These are phyloP conservation scores for Polyommatus icarus DNA, from an alignment of 2,888 invertebrate genomes.

Conservation along the genomic window DNA sequence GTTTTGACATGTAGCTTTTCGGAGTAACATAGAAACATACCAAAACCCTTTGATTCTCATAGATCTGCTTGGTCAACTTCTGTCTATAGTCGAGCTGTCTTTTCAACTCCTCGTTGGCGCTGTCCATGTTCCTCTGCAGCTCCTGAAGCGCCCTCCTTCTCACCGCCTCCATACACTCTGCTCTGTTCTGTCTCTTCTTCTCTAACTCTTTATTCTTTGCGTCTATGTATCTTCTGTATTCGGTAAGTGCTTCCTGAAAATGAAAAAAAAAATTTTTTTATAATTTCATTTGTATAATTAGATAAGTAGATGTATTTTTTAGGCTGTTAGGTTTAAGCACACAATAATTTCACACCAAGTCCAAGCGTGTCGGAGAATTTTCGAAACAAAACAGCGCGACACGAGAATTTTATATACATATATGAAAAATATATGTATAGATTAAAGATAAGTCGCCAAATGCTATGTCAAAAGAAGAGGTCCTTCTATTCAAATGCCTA, in stretches of 20 bases:
- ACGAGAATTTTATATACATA: too few relatives aligned
- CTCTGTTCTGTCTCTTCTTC: slow-evolving; percentile 50
- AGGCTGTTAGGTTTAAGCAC: too few relatives aligned
- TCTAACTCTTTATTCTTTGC: slow-evolving; percentile 51
- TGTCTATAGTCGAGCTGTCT: slow-evolving; percentile 63
- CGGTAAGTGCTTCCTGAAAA: slow-evolving; percentile 57
- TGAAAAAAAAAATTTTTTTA: not conserved
- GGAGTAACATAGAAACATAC: slow-evolving; percentile 43
- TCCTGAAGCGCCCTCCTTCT: slow-evolving; percentile 57
- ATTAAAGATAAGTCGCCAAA: too few relatives aligned
- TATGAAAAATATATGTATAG: too few relatives aligned
- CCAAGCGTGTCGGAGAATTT: too few relatives aligned
- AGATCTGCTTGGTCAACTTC: slow-evolving; percentile 57
- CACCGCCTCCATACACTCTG: slow-evolving; percentile 56
- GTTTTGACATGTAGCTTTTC: too few relatives aligned
- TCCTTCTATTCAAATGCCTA: too few relatives aligned
- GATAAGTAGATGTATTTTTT: too few relatives aligned
- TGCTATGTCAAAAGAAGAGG: too few relatives aligned
- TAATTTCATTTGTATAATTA: too few relatives aligned
- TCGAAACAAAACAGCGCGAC: too few relatives aligned
- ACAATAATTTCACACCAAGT: too few relatives aligned
- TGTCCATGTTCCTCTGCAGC: slow-evolving; percentile 53
- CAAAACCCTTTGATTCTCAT: slow-evolving; percentile 58
- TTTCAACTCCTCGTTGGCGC: slow-evolving; percentile 57
- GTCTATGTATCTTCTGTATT: slow-evolving; percentile 59